Evolutionary conservation across 1,140 invertebrate genomes (phyloP), one percentile per base, ranked within the genome.

Genomic region (Hylaeus volcanicus): DNA sequence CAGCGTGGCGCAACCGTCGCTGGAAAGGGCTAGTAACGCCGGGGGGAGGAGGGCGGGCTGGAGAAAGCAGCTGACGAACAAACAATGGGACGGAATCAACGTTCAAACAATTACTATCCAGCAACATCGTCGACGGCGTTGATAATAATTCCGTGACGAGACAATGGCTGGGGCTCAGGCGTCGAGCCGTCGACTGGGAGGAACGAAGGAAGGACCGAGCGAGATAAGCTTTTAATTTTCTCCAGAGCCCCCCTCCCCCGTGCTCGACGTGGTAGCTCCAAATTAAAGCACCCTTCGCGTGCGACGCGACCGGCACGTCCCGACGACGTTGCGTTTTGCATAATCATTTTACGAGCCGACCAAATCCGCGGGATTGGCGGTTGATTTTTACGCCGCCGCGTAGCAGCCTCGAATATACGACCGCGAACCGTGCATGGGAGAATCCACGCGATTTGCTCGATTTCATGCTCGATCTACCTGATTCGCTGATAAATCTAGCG

Each of bases 161-260:
- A 88, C 84, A 90, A 87, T 88, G 83, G 66, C 56, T 39, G 56
- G 64, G 72, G 71, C 74, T 84, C 15, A 48, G 76, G 70, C 70
- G 70, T 48, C 41, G 45, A 75, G 71, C 45, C 72, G 70, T n/a
- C 45, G 26, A 15, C 1, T 8, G 71, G 37, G 41, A n/a, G 48
- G 65, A 60, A 58, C 41, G 74, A 70, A 63, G 79, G 39, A 69
- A 82, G 81, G 60, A 71, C 72, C 75, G 45, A 53, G 70, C 71
- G 84, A 79, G 89, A 90, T 90, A 89, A 90, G 89, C 89, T 89
- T 90, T 90, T 89, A 89, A 90, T 89, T 90, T 89, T 90, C 85
- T 68, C 78, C 51, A 9, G 60, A 74, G 79, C 26, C 26, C 26
- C 26, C 26, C 26, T 0, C 26, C 26, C 26, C 26, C 26, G 26